Percentiles rank a stretch among this genome's conserved stretches.
These are phyloP conservation scores for Phalloptychus januarius DNA, from an alignment of 2,797 vertebrate species.

Conservation along the genomic window DNA sequence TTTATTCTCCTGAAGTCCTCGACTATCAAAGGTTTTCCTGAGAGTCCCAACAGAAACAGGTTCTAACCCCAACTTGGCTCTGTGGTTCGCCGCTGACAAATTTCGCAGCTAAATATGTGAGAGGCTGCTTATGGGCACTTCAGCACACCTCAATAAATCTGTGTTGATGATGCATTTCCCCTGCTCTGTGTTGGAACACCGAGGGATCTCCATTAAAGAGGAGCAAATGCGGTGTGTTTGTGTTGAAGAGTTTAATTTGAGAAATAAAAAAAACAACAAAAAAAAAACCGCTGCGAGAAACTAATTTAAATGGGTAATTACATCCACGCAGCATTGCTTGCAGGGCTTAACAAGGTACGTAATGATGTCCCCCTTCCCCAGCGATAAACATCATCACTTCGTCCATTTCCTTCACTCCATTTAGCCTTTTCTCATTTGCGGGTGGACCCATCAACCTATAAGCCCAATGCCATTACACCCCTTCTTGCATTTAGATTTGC, in stretches of 20 bases:
- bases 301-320: slow-evolving; percentile 79
- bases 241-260: slow-evolving; percentile 66
- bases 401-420: slow-evolving; percentile 70
- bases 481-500: slow-evolving; percentile 35
- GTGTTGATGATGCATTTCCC: slow-evolving; percentile 19
- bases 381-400: slow-evolving; percentile 70
- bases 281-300: slow-evolving; percentile 55
- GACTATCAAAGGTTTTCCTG: slow-evolving; percentile 42
- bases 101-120: slow-evolving; percentile 31
- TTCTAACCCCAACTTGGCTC: slow-evolving; percentile 19
- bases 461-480: slow-evolving; percentile 38
- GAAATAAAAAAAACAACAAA: slow-evolving; percentile 18
- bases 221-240: slow-evolving; percentile 62
- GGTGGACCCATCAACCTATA: slow-evolving; percentile 50
- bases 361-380: slow-evolving; percentile 72
- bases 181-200: slow-evolving; percentile 16
- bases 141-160: slow-evolving; percentile 28
- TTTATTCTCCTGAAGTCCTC: slow-evolving; percentile 49
- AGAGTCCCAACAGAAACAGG: slow-evolving; percentile 16
- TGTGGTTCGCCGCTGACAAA: slow-evolving; percentile 15
- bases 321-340: slow-evolving; percentile 61
- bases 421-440: slow-evolving; percentile 64
- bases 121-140: slow-evolving; percentile 17
- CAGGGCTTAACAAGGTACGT: slow-evolving; percentile 77
- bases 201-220: slow-evolving; percentile 41